These are phyloP conservation scores for Timema cristinae DNA, from an alignment of 2,888 invertebrate genomes.

Conservation along the genomic window DNA sequence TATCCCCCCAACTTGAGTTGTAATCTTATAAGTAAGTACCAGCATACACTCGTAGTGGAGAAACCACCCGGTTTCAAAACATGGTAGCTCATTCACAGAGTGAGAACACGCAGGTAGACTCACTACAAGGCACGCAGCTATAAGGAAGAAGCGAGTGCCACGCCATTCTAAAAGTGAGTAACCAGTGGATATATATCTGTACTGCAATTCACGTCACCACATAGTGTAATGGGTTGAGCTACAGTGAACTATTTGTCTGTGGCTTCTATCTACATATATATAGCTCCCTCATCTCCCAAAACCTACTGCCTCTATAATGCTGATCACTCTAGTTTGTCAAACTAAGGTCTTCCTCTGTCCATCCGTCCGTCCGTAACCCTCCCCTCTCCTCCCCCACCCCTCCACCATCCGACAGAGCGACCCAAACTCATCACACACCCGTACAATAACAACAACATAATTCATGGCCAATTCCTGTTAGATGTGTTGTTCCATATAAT, in stretches of 20 bases:
- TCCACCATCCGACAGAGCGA: conserved; percentile 8
- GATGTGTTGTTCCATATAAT: conserved; percentile 18
- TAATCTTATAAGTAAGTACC: no score
- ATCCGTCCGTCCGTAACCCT: conserved; percentile 14
- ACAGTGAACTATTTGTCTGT: conserved; percentile 17
- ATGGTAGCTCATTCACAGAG: no score
- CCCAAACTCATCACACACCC: conserved; percentile 11
- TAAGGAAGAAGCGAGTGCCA: no score
- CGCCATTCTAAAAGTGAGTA: no score
- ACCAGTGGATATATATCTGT: no score
- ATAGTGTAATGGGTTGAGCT: neutral
- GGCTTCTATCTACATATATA: conserved; percentile 19
- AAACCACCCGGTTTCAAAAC: no score
- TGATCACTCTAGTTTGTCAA: conserved; percentile 28
- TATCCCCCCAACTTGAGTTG: no score
- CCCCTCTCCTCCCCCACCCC: conserved; percentile 19
- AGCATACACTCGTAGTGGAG: no score
- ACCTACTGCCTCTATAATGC: conserved; percentile 27
- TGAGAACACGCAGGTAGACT: no score
- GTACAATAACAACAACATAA: conserved; percentile 24
- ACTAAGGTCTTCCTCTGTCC: conserved; percentile 21
- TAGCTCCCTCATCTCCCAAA: neutral
- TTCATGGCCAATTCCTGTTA: conserved; percentile 27
- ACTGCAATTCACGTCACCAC: no score
- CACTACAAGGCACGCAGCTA: no score